phyloP scores from a whole-genome alignment of 2,797 vertebrate genomes.

The Lophotriccus pileatus region DNA sequence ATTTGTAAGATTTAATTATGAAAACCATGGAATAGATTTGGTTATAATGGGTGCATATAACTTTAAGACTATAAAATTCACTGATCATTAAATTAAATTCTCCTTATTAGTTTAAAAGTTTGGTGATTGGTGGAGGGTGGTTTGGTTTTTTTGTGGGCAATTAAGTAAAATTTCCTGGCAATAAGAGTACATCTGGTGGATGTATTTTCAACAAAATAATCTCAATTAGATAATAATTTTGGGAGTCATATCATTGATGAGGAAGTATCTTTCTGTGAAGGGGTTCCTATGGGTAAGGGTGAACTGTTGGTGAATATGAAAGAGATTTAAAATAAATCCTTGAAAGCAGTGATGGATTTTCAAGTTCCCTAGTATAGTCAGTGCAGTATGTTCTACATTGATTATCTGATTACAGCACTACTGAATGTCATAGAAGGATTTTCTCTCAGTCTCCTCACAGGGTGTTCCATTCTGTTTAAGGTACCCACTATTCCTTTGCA shows the following conservation, averaged over 20 bases:
- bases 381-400: background rate
- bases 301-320: background rate
- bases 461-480: background rate
- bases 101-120: background rate
- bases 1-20: background rate
- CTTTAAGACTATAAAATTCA: background rate
- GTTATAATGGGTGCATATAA: background rate
- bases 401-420: slow-evolving; percentile 22
- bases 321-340: background rate
- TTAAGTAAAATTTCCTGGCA: background rate
- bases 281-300: background rate
- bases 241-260: background rate
- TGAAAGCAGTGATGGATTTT: background rate
- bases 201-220: background rate
- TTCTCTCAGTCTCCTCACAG: background rate
- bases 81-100: background rate
- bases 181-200: background rate
- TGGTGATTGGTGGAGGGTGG: background rate
- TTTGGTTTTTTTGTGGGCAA: background rate
- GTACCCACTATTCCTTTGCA: background rate
- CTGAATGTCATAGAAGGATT: background rate
- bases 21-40: background rate
- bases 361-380: background rate
- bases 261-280: background rate
- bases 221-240: background rate